Evolutionary conservation across 2,113 vertebrate species (phyloP), one percentile per base, ranked within the genome.

Genomic region (Sciurus niger): DNA sequence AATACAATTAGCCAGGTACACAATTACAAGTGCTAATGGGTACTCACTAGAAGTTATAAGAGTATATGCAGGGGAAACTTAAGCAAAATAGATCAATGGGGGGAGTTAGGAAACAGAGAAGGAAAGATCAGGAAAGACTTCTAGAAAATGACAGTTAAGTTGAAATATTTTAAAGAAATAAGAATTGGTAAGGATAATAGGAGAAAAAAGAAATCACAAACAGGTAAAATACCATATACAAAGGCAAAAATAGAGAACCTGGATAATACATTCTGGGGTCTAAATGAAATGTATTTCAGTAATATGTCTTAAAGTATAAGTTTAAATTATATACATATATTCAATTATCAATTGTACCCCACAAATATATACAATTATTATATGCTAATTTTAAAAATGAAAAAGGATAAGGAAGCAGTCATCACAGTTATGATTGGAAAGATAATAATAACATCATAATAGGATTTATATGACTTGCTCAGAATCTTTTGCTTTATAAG

Each of bases 101-200:
- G 80, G 76, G 22, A 86, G 2, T 73, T 48, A 55, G 37, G 28
- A 13, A 63, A 16, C 43, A 55, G 5, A 91, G 8, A 89, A 2
- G 16, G 11, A 84, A 85, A 96, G 46, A 80, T 78, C n/a, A 93
- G 84, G 8, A 13, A 40, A 88, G 43, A 8, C 20, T 87, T 84
- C 70, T 14, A 86, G 82, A 86, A 86, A 90, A 20, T 67, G 18
- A 55, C 17, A 40, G n/a, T 53, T 85, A 22, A 89, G 46, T 34
- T 90, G 25, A 58, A 86, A 93, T 32, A 90, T 80, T 17, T 86
- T 46, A 93, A 80, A 90, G 46, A 77, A 34, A 74, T 43, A 65
- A 90, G n/a, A 85, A 85, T 40, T 74, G 85, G 53, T 37, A 73
- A 79, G 25, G 43, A 22, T 65, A 58, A 58, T 22, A 58, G 55